Evolutionary conservation across 2,113 vertebrate genomes (phyloP).

Genomic region (Tragelaphus buxtoni): DNA sequence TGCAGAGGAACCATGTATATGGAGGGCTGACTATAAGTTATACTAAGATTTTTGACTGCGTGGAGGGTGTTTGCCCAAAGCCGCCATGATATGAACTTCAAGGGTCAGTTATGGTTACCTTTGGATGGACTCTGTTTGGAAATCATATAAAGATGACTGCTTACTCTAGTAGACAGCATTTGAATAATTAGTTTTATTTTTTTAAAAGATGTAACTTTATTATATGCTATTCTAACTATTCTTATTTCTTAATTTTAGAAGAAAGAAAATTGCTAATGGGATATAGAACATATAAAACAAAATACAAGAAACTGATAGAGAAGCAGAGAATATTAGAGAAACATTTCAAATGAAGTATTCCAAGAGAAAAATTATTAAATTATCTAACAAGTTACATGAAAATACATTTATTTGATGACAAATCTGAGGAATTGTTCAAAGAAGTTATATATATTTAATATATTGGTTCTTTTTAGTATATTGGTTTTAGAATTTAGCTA

Average conservation of each 20-base stretch:
- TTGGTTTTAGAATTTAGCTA: not conserved
- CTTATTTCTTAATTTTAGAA: conserved; percentile 6
- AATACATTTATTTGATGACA: not conserved
- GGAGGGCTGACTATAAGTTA: not conserved
- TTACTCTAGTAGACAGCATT: not conserved
- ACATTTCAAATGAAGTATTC: not conserved
- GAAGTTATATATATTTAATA: too few relatives aligned
- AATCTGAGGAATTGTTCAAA: not conserved
- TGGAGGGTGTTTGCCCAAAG: not conserved
- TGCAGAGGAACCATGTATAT: not conserved
- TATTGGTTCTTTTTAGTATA: not conserved
- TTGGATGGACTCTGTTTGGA: not conserved
- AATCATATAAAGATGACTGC: not conserved
- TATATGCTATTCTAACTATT: not conserved
- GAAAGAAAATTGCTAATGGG: not conserved
- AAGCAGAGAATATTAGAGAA: not conserved
- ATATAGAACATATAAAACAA: not conserved
- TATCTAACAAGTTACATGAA: not conserved
- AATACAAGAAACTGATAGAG: not conserved
- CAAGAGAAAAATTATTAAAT: not conserved
- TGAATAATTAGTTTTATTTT: not conserved
- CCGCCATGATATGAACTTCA: not conserved
- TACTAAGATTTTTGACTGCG: not conserved
- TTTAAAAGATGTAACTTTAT: not conserved
- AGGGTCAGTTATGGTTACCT: not conserved